These are phyloP conservation scores for Molanna angustata DNA, from an alignment of 2,888 invertebrate species.

Conservation along the genomic window DNA sequence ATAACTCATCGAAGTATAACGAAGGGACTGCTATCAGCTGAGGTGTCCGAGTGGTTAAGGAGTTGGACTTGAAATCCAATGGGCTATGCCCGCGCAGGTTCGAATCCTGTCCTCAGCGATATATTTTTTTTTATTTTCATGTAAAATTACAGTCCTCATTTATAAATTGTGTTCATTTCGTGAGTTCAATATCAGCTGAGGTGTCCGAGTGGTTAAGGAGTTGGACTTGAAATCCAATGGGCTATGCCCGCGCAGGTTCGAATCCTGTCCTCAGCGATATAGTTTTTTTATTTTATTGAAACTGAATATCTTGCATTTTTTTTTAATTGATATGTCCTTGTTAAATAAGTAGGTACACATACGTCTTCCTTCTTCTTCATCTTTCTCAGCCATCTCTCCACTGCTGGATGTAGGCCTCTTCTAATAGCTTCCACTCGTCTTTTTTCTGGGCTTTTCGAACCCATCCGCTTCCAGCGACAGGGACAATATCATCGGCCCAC, in stretches of 20 bases:
- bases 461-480: too few relatives aligned
- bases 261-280: constrained; percentile 54
- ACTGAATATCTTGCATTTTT: too few relatives aligned
- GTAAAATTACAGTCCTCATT: too few relatives aligned
- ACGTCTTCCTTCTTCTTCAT: too few relatives aligned
- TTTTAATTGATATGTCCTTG: too few relatives aligned
- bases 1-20: too few relatives aligned
- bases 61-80: constrained; percentile 43
- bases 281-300: constrained; percentile 8
- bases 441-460: too few relatives aligned
- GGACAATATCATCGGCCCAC: too few relatives aligned
- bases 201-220: constrained; percentile 34
- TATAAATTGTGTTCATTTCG: not conserved
- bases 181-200: constrained; percentile 21
- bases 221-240: constrained; percentile 47
- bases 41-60: constrained; percentile 34
- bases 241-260: constrained; percentile 59
- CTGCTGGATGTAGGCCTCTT: too few relatives aligned
- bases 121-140: not conserved
- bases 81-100: constrained; percentile 59
- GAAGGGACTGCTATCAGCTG: constrained; percentile 28
- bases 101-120: constrained; percentile 55
- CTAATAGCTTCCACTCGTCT: too few relatives aligned
- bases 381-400: too few relatives aligned
- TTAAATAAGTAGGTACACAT: too few relatives aligned